These are phyloP conservation scores for Thamnophis sirtalis DNA, from an alignment of 2,113 vertebrate species.

Conservation along the genomic window DNA sequence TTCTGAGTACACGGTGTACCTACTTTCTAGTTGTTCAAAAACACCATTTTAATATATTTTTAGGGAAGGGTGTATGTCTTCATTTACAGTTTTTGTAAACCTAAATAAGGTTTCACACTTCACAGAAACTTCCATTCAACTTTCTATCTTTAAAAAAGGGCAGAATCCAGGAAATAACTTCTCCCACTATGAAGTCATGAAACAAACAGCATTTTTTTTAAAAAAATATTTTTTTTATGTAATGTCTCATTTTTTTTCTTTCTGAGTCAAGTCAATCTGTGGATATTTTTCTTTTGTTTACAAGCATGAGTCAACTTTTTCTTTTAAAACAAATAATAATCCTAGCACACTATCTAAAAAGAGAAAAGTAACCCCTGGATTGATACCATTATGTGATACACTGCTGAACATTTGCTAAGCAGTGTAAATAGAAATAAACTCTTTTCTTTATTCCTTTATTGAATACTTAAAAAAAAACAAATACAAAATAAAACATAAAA, in stretches of 20 bases:
- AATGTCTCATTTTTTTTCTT: slow-evolving; percentile 13
- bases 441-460: not conserved
- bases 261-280: slow-evolving; percentile 1
- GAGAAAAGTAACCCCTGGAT: not conserved
- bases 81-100: not conserved
- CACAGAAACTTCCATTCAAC: not conserved
- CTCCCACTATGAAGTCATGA: slow-evolving; percentile 10
- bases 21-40: not conserved
- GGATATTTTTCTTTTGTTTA: not conserved
- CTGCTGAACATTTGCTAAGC: not conserved
- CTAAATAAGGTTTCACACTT: not conserved
- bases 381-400: not conserved
- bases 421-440: not conserved
- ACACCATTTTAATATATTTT: not conserved
- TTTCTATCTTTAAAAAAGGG: not conserved
- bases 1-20: not conserved
- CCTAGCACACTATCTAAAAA: not conserved
- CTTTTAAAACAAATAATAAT: not conserved
- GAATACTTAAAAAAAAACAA: not conserved
- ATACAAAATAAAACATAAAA: not conserved
- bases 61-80: not conserved
- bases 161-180: not conserved
- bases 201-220: not conserved
- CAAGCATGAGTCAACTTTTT: slow-evolving; percentile 10
- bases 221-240: not conserved